Evolutionary conservation across 1,140 invertebrate genomes (phyloP).

Genomic region (Macrocentrus cingulum): DNA sequence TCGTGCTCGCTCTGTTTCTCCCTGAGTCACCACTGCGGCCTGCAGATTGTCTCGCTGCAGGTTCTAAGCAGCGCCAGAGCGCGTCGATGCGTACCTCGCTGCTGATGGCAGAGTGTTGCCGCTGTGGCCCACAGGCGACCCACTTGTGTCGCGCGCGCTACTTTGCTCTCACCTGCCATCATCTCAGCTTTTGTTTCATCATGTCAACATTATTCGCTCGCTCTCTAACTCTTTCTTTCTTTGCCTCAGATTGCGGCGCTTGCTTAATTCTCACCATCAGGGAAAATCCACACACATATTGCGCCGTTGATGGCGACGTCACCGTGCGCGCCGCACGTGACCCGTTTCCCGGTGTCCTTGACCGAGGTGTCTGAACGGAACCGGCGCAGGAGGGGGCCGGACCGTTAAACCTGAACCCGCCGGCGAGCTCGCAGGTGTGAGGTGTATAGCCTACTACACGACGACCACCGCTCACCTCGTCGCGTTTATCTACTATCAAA

Average conservation of each 20-base stretch:
- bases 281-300: too few species aligned
- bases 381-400: slow-evolving; percentile 27
- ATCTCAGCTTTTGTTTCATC: slow-evolving; percentile 22
- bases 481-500: too few species aligned
- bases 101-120: slow-evolving; percentile 3
- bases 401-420: slow-evolving; percentile 38
- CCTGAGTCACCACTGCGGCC: neutral
- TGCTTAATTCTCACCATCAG: neutral
- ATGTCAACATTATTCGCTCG: slow-evolving; percentile 28
- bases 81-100: slow-evolving; percentile 21
- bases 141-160: slow-evolving; percentile 29
- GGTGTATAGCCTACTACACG: too few species aligned
- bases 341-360: slow-evolving; percentile 48
- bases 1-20: slow-evolving; percentile 28
- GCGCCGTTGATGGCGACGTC: slow-evolving; percentile 8
- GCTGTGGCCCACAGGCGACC: slow-evolving; percentile 34
- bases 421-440: too few species aligned
- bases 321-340: slow-evolving; percentile 29
- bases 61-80: slow-evolving; percentile 27
- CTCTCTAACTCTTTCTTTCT: slow-evolving; percentile 18
- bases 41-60: slow-evolving; percentile 21
- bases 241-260: neutral
- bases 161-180: slow-evolving; percentile 24
- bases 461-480: too few species aligned
- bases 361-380: slow-evolving; percentile 38